Conservation (phyloP, 1,140 invertebrate species). For the Sipha flava region DNA sequence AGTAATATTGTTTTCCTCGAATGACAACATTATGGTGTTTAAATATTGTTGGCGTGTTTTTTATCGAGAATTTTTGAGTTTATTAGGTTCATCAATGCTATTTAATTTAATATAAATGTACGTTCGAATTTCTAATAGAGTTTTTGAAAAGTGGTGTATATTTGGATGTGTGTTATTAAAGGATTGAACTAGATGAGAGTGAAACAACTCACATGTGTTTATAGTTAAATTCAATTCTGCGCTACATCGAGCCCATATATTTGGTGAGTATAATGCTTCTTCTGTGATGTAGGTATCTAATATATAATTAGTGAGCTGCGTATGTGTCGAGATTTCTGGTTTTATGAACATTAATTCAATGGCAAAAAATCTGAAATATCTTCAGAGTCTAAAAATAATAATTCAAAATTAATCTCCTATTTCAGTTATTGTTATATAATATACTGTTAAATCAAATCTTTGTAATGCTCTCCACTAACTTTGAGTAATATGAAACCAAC, state of each 20-base stretch:
- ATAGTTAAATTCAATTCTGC: neutral
- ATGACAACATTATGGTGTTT: too few relatives aligned
- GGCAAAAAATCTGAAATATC: neutral
- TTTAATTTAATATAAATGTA: too few relatives aligned
- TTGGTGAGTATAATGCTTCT: neutral
- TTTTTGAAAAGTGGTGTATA: neutral
- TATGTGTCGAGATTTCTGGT: neutral
- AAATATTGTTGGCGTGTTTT: too few relatives aligned
- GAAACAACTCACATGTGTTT: neutral
- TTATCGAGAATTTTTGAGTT: too few relatives aligned
- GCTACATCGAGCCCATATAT: neutral
- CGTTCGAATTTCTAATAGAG: too few relatives aligned
- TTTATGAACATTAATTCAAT: neutral
- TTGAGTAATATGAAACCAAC: too few relatives aligned
- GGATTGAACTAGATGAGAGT: neutral
- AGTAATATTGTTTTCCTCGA: too few relatives aligned
- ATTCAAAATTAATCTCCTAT: neutral
- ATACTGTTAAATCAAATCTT: neutral
- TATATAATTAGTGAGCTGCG: too few relatives aligned
- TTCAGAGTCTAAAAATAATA: neutral
- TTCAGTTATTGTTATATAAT: neutral
- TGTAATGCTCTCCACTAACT: neutral
- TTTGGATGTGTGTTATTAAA: neutral
- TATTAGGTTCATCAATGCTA: too few relatives aligned
- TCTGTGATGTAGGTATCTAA: neutral